These are phyloP conservation scores for Lucilia cuprina DNA, from an alignment of 1,140 invertebrate species.

Conservation along the genomic window DNA sequence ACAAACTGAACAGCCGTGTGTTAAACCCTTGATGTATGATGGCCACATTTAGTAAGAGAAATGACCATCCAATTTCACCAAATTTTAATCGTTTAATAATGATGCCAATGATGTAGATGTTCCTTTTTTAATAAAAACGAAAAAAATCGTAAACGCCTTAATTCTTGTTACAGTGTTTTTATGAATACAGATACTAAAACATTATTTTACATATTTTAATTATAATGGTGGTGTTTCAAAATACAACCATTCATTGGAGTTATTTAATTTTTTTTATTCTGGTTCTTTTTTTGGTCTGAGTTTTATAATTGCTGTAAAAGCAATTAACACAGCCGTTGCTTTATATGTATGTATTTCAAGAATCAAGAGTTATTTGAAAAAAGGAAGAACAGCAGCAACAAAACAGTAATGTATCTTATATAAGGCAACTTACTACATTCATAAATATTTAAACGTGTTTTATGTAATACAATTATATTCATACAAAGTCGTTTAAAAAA, in stretches of 20 bases:
- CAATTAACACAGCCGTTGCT: slow-evolving; percentile 16
- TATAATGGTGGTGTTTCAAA: slow-evolving; percentile 25
- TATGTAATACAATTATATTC: not conserved
- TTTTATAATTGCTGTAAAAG: slow-evolving; percentile 26
- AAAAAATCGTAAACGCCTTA: not conserved
- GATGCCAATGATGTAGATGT: not conserved
- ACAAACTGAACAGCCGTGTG: not conserved
- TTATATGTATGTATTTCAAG: slow-evolving; percentile 6
- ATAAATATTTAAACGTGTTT: slow-evolving; percentile 9
- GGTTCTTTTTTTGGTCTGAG: not conserved
- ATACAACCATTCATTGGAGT: not conserved
- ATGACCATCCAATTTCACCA: not conserved
- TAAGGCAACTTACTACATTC: not conserved
- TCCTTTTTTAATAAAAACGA: not conserved
- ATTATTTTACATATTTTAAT: slow-evolving; percentile 32
- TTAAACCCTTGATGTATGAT: not conserved
- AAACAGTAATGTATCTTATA: not conserved
- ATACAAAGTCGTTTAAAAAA: not conserved
- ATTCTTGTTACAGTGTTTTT: not conserved
- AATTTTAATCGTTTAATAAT: not conserved
- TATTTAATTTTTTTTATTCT: not conserved
- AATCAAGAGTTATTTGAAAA: not conserved
- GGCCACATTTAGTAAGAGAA: not conserved
- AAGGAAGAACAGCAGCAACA: not conserved
- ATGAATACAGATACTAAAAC: not conserved